Evolutionary conservation across 2,797 vertebrate species (phyloP), one percentile per base, ranked within the genome.

Genomic region (Sphenopsis melanotis): DNA sequence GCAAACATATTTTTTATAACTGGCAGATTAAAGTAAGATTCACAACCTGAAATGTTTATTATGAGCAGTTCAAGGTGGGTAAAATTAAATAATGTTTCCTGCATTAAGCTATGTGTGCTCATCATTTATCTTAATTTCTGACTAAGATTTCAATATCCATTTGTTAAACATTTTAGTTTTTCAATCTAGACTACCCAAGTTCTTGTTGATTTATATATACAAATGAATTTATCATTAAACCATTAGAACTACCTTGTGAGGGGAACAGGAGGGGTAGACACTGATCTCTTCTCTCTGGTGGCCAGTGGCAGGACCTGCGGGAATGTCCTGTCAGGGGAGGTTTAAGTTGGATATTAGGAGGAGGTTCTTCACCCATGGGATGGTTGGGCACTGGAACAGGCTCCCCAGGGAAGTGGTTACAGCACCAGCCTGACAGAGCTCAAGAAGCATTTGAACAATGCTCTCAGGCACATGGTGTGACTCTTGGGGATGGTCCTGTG

Each of bases 361-460:
- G 44, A n/a, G 5, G 1, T 0, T 46, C 20, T 52, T 50, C 27
- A 5, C 6, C 3, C 29, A 68, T 11, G 11, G 29, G 13, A 5
- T 11, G 20, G 0, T 0, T 53, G 83, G 13, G 13, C 20, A 7
- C 39, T 69, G 55, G 16, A 30, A 39, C 4, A 53, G 55, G 8
- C 20, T 85, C 12, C 19, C 15, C 53, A 20, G 7, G 8, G 22
- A 4, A 68, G 19, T 9, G 29, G 5, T n/a, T 7, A 24, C 19
- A 44, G 29, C 23, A 29, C 32, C 22, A 70, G 8, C 6, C n/a
- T 39, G n/a, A 11, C 3, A 30, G 71, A 60, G 4, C 1, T 39
- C n/a, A 14, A n/a, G 20, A 14, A 52, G 2, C 1, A 1, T n/a
- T 44, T n/a, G 16, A 1, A 21, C 7, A 85, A 1, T 24, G 5